Evolutionary conservation across 2,888 invertebrate species (phyloP), one percentile per base, ranked within the genome.

Genomic region (Parnassius mnemosyne): DNA sequence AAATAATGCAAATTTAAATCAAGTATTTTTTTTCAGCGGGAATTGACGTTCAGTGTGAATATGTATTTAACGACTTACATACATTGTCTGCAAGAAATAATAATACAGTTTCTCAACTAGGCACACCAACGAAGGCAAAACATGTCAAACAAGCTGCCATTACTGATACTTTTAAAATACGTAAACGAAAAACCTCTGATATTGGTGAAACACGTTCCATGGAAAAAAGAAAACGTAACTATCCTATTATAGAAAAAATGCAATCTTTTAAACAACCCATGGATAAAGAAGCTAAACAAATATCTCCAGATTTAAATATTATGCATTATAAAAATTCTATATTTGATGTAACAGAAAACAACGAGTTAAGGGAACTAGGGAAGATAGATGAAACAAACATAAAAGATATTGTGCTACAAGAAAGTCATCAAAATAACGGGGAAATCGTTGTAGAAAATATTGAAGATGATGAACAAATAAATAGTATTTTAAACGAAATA

Each of bases 1-100:
- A 3, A 25, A 3, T 25, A 25, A 25, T 25, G 25, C 25, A 25
- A 3, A 7, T 25, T 25, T 25, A 25, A 25, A 25, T 25, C 25
- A 25, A 25, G 25, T 49, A 13, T 10, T 51, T 63, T 59, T 65
- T 89, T 90, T 57, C 76, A 93, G 93, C 91, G 71, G 93, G 93
- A 1, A 83, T 93, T 34, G 93, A 93, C 70, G 82, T 73, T 3
- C 78, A 84, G 20, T 76, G 79, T 62, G 86, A 88, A 73, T 87
- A 83, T 67, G 16, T 73, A 47, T 87, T 89, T 69, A 78, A 79
- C 71, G 73, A 77, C 67, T 68, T 82, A 68, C 69, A 79, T 53
- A 69, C 75, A 34, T 57, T 61, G 10, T 54, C 63, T 49, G 49
- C 50, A 49, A 53, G 50, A 51, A 54, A 58, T 52, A 60, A 46